These are phyloP conservation scores for Ceuthmochares aereus DNA, from an alignment of 2,113 vertebrate genomes.

Conservation along the genomic window DNA sequence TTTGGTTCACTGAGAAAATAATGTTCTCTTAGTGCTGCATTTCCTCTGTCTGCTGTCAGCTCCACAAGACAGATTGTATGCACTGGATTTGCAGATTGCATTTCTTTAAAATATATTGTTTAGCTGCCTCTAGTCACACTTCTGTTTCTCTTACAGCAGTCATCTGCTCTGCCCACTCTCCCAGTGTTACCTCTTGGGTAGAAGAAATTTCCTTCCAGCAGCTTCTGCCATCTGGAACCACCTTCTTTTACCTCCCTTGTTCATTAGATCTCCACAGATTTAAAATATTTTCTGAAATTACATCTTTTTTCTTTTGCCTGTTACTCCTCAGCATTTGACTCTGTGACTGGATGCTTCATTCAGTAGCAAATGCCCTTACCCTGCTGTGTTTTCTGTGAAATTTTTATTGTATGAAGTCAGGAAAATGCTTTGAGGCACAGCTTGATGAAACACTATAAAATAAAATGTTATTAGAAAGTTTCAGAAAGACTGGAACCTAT, in stretches of 20 bases:
- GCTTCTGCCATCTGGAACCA: neutral
- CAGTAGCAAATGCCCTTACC: neutral
- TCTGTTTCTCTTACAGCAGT: neutral
- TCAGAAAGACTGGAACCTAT: neutral
- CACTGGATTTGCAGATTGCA: neutral
- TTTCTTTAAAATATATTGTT: slow-evolving; percentile 21
- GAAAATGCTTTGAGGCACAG: neutral
- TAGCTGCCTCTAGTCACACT: neutral
- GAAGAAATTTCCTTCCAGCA: neutral
- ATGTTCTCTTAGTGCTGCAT: neutral
- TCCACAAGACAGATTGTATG: neutral
- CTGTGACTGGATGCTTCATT: neutral
- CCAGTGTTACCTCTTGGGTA: neutral
- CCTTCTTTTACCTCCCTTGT: neutral
- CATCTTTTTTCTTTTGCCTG: neutral
- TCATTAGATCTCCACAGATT: neutral
- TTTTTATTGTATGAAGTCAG: neutral
- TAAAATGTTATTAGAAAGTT: neutral
- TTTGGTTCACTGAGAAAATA: slow-evolving; percentile 1
- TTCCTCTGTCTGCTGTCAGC: neutral
- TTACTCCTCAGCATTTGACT: neutral
- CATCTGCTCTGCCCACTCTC: neutral
- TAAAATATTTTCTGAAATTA: neutral
- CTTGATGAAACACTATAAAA: neutral
- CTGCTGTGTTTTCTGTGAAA: accelerated